Conservation (phyloP, 2,797 vertebrate species). For the Acanthis flammea region DNA sequence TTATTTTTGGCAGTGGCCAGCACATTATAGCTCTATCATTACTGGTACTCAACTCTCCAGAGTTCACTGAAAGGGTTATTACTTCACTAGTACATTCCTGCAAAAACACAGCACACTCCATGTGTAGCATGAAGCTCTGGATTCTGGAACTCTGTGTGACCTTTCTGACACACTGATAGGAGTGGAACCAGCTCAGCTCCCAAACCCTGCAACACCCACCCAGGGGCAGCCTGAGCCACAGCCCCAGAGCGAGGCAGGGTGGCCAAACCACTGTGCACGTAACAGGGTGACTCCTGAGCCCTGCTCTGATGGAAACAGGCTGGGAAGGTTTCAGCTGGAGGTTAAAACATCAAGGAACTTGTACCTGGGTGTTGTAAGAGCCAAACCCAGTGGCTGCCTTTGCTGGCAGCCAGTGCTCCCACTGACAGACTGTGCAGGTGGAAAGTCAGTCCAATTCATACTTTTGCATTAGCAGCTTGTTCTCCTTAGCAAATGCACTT, state of each 20-base stretch:
- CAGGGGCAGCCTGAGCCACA: neutral
- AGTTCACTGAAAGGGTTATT: constrained; percentile 23
- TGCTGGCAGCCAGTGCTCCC: neutral
- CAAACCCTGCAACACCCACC: neutral
- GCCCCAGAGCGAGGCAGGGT: neutral
- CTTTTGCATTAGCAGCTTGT: neutral
- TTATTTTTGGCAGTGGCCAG: constrained; percentile 70
- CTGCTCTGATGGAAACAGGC: neutral
- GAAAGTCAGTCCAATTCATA: neutral
- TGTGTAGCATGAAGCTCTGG: neutral
- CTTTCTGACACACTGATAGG: neutral
- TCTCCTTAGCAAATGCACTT: constrained; percentile 20
- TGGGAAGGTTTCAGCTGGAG: neutral
- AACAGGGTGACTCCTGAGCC: neutral
- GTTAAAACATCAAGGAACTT: neutral
- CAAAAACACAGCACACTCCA: neutral
- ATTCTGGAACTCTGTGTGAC: constrained; percentile 11
- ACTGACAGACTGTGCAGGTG: neutral
- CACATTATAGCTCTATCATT: constrained; percentile 60
- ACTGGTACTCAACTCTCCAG: constrained; percentile 19
- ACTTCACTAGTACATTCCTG: constrained; percentile 40
- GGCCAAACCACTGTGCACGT: neutral
- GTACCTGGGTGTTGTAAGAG: neutral
- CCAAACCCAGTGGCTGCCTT: neutral
- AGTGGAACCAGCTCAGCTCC: neutral